Evolutionary conservation across 2,797 vertebrate species (phyloP).

Genomic region (Momotus momota): DNA sequence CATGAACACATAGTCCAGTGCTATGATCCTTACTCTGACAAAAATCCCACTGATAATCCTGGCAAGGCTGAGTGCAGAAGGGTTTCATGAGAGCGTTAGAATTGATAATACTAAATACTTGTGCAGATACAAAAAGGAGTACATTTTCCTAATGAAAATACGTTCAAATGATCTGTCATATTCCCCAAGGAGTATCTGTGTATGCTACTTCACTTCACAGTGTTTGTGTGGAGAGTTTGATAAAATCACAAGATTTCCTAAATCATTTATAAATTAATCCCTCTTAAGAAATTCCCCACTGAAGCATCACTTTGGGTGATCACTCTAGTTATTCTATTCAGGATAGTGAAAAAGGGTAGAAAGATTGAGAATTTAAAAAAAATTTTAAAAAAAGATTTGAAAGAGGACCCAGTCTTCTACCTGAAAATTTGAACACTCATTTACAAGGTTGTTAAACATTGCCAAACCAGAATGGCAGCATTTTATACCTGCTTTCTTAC

Average conservation of each 20-base stretch:
- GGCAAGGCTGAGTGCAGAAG: neutral
- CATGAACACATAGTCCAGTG: accelerated
- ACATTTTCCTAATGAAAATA: slow-evolving; percentile 16
- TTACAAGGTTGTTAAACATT: slow-evolving; percentile 27
- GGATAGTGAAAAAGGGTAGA: neutral
- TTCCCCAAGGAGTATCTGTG: neutral
- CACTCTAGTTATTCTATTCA: neutral
- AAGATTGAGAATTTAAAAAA: neutral
- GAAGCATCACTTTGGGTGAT: neutral
- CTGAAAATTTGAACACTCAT: slow-evolving; percentile 3
- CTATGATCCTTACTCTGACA: neutral
- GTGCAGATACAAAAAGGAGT: neutral
- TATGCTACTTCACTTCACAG: neutral
- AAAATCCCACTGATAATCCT: neutral
- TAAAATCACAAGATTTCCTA: slow-evolving; percentile 1
- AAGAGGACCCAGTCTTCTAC: neutral
- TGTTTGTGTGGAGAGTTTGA: neutral
- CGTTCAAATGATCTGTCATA: neutral
- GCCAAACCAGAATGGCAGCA: slow-evolving; percentile 61
- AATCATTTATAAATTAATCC: slow-evolving; percentile 7
- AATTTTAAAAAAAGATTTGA: neutral
- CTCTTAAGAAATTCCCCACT: neutral
- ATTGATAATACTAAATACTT: neutral
- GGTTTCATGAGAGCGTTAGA: neutral
- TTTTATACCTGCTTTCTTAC: slow-evolving; percentile 52